Conservation (phyloP, 2,797 vertebrate species). For the Silurus aristotelis region DNA sequence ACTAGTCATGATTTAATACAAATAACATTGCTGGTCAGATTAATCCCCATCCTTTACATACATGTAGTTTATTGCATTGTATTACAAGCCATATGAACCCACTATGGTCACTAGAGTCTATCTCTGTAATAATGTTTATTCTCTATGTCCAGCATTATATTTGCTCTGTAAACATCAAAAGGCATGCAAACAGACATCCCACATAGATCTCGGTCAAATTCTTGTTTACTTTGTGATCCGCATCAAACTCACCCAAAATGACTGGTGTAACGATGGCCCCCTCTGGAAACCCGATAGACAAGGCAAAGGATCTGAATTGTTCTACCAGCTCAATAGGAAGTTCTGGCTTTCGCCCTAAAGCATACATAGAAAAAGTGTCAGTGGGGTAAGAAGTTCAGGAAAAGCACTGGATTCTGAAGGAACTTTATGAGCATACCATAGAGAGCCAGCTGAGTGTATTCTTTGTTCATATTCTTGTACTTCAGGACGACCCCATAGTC, state of each 20-base stretch:
- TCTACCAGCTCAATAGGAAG: conserved; percentile 42
- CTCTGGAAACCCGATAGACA: conserved; percentile 54
- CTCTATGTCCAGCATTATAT: conserved; percentile 29
- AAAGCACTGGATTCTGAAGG: background rate
- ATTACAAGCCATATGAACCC: background rate
- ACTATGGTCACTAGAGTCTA: conserved; percentile 4
- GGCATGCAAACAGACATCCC: conserved; percentile 19
- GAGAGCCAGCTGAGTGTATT: conserved; percentile 55
- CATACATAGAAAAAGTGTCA: background rate
- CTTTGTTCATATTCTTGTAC: conserved; percentile 52
- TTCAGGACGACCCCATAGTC: conserved; percentile 58
- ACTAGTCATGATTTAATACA: background rate
- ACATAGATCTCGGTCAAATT: conserved; percentile 18
- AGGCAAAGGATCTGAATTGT: conserved; percentile 45
- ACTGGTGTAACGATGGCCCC: conserved; percentile 45
- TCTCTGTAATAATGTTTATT: background rate
- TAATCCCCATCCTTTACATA: background rate
- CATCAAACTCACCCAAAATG: conserved; percentile 42
- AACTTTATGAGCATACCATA: conserved; percentile 50
- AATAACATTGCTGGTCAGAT: background rate
- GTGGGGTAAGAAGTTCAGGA: no score
- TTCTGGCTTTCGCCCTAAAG: conserved; percentile 43
- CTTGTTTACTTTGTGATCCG: conserved; percentile 33
- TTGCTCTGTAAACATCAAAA: conserved; percentile 47
- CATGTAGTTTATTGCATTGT: background rate